phyloP scores from a whole-genome alignment of 2,113 vertebrate species.

The Geococcyx californianus region DNA sequence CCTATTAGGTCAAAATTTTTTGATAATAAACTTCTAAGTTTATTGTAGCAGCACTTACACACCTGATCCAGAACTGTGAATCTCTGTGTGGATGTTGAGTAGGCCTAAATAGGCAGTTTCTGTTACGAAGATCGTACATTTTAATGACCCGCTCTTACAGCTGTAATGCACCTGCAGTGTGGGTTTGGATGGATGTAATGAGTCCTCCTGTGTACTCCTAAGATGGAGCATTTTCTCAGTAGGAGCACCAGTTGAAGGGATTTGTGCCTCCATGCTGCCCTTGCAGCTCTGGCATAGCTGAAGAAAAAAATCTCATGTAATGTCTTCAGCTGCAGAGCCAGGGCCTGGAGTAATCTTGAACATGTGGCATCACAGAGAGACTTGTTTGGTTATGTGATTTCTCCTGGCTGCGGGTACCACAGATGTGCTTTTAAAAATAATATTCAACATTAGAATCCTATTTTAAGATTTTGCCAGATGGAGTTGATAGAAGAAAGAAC shows the following conservation, averaged over 20 bases:
- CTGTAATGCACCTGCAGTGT: background rate
- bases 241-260: background rate
- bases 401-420: background rate
- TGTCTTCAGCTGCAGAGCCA: background rate
- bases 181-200: background rate
- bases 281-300: background rate
- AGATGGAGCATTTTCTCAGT: background rate
- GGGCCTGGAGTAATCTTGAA: background rate
- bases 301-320: background rate
- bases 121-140: background rate
- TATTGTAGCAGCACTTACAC: background rate
- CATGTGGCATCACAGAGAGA: background rate
- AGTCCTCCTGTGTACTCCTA: background rate
- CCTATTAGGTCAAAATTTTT: background rate
- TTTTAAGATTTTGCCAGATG: background rate
- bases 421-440: background rate
- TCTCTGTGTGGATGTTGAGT: background rate
- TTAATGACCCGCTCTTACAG: background rate
- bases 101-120: background rate
- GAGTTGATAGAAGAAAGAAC: background rate
- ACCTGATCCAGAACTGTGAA: rapidly evolving
- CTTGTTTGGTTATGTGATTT: background rate
- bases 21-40: background rate
- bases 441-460: background rate
- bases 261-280: slow-evolving; percentile 5